Conservation (phyloP, 2,888 invertebrate genomes). For the Pyrgus malvae region DNA sequence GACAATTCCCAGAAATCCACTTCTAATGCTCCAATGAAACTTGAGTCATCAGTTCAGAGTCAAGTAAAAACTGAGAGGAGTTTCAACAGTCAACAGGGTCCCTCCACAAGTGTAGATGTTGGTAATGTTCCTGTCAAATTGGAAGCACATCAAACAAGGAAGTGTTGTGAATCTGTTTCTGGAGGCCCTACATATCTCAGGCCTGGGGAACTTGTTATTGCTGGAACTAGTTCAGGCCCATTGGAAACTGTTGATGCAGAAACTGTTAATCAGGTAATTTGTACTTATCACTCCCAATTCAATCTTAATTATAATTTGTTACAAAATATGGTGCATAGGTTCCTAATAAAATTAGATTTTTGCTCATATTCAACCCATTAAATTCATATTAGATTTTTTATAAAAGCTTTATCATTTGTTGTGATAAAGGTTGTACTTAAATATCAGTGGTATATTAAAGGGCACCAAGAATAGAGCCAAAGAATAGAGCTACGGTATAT, state of each 20-base stretch:
- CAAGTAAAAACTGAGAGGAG: constrained; percentile 55
- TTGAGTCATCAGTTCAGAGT: constrained; percentile 43
- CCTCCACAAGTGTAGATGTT: constrained; percentile 32
- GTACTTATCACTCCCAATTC: background rate
- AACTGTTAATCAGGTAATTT: constrained; percentile 44
- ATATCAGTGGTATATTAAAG: no score
- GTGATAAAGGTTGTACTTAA: no score
- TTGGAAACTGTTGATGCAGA: constrained; percentile 36
- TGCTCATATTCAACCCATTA: no score
- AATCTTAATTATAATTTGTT: no score
- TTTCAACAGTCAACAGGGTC: constrained; percentile 21
- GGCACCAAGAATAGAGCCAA: no score
- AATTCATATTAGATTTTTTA: no score
- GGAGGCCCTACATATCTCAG: constrained; percentile 41
- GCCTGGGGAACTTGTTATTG: no score
- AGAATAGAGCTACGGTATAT: no score
- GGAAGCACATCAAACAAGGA: constrained; percentile 41
- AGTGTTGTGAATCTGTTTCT: constrained; percentile 46
- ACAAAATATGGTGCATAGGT: no score
- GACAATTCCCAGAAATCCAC: constrained; percentile 32
- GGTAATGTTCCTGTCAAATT: constrained; percentile 51
- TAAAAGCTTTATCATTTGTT: no score
- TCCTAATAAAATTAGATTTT: no score
- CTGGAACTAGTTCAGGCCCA: constrained; percentile 58
- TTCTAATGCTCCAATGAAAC: constrained; percentile 43